Evolutionary conservation across 2,888 invertebrate genomes (phyloP).

Genomic region (Hirtodrosophila alboralis): DNA sequence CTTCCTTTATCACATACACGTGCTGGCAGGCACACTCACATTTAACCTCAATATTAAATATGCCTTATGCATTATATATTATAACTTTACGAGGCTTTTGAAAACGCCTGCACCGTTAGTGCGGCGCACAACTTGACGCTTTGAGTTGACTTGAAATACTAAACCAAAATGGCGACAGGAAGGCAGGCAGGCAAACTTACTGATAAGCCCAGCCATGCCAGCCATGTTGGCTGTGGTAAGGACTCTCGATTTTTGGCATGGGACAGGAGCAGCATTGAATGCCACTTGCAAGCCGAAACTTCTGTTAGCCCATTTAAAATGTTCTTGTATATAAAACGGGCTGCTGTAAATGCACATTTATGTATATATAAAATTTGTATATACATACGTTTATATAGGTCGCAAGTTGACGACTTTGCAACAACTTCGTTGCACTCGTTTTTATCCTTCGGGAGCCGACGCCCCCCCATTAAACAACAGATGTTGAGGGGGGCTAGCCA

Average conservation of each 20-base stretch:
- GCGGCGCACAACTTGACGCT: conserved; percentile 45
- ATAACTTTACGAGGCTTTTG: conserved; percentile 31
- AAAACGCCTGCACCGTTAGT: conserved; percentile 2
- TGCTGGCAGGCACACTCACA: no score
- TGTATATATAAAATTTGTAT: conserved; percentile 6
- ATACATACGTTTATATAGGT: conserved; percentile 51
- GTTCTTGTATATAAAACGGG: background rate
- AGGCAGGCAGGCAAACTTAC: conserved; percentile 27
- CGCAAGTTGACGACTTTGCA: conserved; percentile 58
- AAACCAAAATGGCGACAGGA: conserved; percentile 37
- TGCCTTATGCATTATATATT: conserved; percentile 42
- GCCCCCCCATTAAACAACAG: conserved; percentile 29
- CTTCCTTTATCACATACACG: conserved; percentile 23
- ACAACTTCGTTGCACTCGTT: conserved; percentile 69
- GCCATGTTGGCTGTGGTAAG: conserved; percentile 27
- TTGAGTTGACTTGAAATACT: conserved; percentile 49
- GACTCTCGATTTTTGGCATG: conserved; percentile 11
- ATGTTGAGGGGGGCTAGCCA: conserved; percentile 41
- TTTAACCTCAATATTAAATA: conserved; percentile 26
- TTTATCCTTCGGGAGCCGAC: conserved; percentile 53
- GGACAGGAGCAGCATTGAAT: conserved; percentile 24
- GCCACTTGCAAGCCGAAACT: conserved; percentile 37
- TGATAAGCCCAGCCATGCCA: conserved; percentile 50
- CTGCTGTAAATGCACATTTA: conserved; percentile 5
- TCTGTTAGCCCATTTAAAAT: conserved; percentile 32